Conservation (phyloP, 2,113 vertebrate species). For the Equus quagga region DNA sequence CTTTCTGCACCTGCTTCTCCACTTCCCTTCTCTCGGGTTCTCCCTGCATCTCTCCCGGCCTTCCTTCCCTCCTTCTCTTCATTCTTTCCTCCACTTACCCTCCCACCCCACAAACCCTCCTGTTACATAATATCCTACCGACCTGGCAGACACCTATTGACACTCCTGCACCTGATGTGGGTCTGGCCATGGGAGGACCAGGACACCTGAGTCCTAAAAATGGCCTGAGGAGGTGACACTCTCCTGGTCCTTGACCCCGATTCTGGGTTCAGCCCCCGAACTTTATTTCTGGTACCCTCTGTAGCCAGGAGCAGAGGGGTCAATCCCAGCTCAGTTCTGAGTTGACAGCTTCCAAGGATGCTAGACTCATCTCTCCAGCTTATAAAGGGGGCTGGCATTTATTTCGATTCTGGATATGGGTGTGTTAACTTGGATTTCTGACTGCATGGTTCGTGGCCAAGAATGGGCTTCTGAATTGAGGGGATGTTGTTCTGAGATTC, state of each 20-base stretch:
- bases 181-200: background rate
- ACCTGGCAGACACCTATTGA: background rate
- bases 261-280: background rate
- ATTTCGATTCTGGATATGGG: background rate
- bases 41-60: background rate
- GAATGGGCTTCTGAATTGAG: background rate
- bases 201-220: conserved; percentile 11
- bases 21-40: background rate
- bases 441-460: background rate
- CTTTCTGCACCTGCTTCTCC: background rate
- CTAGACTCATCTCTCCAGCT: background rate
- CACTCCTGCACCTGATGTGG: background rate
- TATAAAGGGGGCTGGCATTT: background rate
- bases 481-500: background rate
- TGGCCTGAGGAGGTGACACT: background rate
- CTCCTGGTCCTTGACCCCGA: background rate
- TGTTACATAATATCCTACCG: conserved; percentile 40
- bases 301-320: background rate
- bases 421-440: background rate
- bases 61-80: background rate
- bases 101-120: background rate
- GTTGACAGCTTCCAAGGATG: background rate
- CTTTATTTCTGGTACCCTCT: background rate
- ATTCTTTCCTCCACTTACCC: background rate
- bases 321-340: background rate